Conservation (phyloP, 1,140 invertebrate species). For the Drosophila yakuba region DNA sequence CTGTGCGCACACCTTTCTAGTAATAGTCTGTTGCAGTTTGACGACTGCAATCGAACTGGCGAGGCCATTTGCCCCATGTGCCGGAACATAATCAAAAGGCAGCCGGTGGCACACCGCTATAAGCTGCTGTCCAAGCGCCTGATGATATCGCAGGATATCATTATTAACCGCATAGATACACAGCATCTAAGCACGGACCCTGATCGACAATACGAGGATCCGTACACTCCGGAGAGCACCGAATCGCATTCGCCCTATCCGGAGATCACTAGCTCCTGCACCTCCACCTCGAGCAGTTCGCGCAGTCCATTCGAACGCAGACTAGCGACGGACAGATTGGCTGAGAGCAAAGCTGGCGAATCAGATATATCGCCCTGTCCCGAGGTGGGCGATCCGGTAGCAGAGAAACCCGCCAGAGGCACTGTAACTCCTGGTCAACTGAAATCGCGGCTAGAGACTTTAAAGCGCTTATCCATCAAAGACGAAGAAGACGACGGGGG, state of each 20-base stretch:
- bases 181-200: conserved; percentile 84
- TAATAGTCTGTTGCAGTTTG: conserved; percentile 11
- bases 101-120: conserved; percentile 52
- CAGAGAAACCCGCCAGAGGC: conserved; percentile 47
- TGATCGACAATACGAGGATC: conserved; percentile 86
- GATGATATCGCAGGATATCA: conserved; percentile 83
- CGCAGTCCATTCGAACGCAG: conserved; percentile 41
- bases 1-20: conserved; percentile 57
- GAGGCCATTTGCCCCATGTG: conserved; percentile 65
- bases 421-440: conserved; percentile 86
- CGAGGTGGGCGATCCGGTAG: conserved; percentile 2
- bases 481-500: conserved; percentile 27
- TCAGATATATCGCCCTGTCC: neutral
- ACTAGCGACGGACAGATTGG: conserved; percentile 4
- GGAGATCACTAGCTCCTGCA: conserved; percentile 68
- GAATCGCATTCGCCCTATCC: conserved; percentile 90
- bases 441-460: conserved; percentile 85
- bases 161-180: conserved; percentile 86
- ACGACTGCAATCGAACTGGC: conserved; percentile 20
- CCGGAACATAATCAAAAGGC: conserved; percentile 59
- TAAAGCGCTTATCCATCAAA: conserved; percentile 58
- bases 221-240: conserved; percentile 91
- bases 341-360: conserved; percentile 3
- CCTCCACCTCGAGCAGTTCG: conserved; percentile 54
- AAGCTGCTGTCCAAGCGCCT: conserved; percentile 70